phyloP scores from a whole-genome alignment of 2,888 invertebrate species.

The Drosophila tripunctata region DNA sequence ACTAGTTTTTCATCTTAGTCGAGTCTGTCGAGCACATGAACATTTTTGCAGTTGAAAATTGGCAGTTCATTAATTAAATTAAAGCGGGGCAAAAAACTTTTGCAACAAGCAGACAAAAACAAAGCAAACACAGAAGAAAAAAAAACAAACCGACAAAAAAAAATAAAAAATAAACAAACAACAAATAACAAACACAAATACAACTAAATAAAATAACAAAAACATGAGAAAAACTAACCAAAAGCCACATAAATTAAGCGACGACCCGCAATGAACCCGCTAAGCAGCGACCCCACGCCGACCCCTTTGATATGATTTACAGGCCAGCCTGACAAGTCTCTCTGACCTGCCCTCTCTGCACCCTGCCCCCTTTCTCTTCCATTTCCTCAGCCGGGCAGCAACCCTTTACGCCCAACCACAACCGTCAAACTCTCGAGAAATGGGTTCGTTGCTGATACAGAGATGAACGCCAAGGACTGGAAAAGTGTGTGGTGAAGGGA shows the following conservation, averaged over 20 bases:
- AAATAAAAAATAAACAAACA: conserved; percentile 9
- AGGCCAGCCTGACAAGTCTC: conserved; percentile 42
- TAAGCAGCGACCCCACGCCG: conserved; percentile 43
- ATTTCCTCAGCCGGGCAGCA: not conserved
- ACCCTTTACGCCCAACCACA: not conserved
- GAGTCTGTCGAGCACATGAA: not conserved
- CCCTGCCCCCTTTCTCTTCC: not conserved
- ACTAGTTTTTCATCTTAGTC: conserved; percentile 17
- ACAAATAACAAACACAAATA: conserved; percentile 4
- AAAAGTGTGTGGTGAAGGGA: not conserved
- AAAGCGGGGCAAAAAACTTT: conserved; percentile 57
- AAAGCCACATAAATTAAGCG: conserved; percentile 72
- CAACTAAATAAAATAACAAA: conserved; percentile 9
- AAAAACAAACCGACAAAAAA: not conserved
- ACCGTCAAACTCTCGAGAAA: not conserved
- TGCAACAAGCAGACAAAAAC: conserved; percentile 14
- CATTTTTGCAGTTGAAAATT: conserved; percentile 33
- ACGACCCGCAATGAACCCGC: conserved; percentile 58
- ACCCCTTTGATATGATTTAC: conserved; percentile 64
- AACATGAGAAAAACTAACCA: conserved; percentile 43
- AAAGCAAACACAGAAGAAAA: not conserved
- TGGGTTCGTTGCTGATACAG: conserved; percentile 10
- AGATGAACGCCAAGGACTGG: too few relatives aligned
- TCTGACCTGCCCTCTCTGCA: conserved; percentile 26
- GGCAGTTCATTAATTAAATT: conserved; percentile 68